A percentile compares a stretch with the other conserved stretches of the same genome.
phyloP scores from a whole-genome alignment of 2,797 vertebrate genomes.

The Rhinophrynus dorsalis region DNA sequence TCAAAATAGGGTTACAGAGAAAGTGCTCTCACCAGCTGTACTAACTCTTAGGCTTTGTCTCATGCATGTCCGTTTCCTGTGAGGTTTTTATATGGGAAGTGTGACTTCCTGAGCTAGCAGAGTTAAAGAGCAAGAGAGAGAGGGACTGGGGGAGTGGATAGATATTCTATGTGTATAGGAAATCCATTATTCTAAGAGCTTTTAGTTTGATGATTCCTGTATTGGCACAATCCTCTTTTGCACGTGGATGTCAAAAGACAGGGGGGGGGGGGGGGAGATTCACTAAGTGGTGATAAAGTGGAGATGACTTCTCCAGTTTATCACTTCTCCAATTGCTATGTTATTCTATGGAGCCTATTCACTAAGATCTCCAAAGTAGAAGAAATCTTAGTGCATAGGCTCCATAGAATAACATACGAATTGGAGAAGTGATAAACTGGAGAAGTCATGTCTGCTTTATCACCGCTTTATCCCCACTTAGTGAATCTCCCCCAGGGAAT shows the following conservation, averaged over 20 bases:
- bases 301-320: too few species aligned
- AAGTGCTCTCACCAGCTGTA: not conserved
- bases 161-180: not conserved
- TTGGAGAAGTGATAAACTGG: too few species aligned
- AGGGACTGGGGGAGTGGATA: not conserved
- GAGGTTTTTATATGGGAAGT: slow-evolving; percentile 33
- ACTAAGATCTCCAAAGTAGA: too few species aligned
- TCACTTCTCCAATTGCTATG: too few species aligned
- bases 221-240: not conserved
- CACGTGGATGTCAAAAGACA: not conserved
- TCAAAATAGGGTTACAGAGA: not conserved
- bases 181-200: not conserved
- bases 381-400: too few species aligned
- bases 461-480: too few species aligned
- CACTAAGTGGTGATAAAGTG: too few species aligned
- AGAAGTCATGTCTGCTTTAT: too few species aligned
- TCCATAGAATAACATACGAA: too few species aligned
- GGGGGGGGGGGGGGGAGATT: not conserved
- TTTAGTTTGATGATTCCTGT: not conserved
- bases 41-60: slow-evolving; percentile 18
- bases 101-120: slow-evolving; percentile 27
- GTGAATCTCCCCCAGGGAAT: too few species aligned
- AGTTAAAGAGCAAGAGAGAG: not conserved
- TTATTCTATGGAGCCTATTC: too few species aligned
- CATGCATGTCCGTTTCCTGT: slow-evolving; percentile 2